Evolutionary conservation across 2,113 vertebrate species (phyloP), one percentile per base, ranked within the genome.

Genomic region (Elephas maximus): DNA sequence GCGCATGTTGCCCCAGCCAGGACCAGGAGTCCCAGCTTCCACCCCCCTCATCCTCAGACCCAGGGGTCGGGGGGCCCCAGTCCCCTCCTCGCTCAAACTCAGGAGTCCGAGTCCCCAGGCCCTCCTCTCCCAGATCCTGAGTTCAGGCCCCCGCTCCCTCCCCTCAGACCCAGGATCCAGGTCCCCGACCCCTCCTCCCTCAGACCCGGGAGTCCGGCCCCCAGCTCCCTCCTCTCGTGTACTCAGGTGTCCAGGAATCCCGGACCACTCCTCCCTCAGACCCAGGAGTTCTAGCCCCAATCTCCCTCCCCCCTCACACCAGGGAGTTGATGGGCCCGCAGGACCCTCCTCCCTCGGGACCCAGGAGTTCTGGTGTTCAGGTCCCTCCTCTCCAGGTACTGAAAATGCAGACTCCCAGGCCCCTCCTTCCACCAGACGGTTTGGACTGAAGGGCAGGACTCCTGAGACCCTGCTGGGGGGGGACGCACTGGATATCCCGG

Each of bases 401-500:
- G 11, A 57, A 57, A 57, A 57, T 57, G 53, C 53, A 14, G 53
- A 57, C 53, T 57, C 14, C 53, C 53, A 57, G 53, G 53, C 53
- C 11, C 1, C 53, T 57, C 53, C 53, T 57, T 57, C 53, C 14
- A 57, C 53, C 53, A 17, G 53, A 57, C 14, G 69, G 41, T n/a
- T 2, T 10, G 77, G 45, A 30, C 17, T 33, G 45, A 74, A 79
- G 51, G 15, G 63, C 57, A 10, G 30, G 73, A 67, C 11, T 24
- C 53, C 86, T 0, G 85, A 71, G 57, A 57, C 57, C 67, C 11
- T 8, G 18, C 41, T 4, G 14, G 21, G 48, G 21, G 48, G 44
- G 67, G 5, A 2, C 26, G 0, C 4, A 24, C 26, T 10, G 63
- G 62, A 7, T 0, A 0, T 53, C 65, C 2, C 24, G 9, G 41